A percentile compares a stretch with the other conserved stretches of the same genome.
Evolutionary conservation across 2,888 invertebrate genomes (phyloP).

Genomic region (Drosophila differens): DNA sequence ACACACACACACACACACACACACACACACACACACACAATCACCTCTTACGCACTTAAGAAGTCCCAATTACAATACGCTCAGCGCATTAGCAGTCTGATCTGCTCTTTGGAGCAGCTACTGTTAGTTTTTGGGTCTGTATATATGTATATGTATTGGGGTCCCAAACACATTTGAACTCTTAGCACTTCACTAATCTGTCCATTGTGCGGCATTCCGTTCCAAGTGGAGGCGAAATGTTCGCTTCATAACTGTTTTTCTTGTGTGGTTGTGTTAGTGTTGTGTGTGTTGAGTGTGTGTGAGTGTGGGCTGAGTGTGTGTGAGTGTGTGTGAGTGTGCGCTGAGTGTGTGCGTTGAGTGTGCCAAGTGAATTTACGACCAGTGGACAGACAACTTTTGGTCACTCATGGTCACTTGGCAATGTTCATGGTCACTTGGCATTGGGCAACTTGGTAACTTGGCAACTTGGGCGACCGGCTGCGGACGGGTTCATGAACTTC

Average conservation of each 20-base stretch:
- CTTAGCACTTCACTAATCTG: conserved; percentile 80
- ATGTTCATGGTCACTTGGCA: conserved; percentile 72
- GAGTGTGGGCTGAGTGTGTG: not conserved
- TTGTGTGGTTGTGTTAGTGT: conserved; percentile 2
- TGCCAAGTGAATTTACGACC: conserved; percentile 71
- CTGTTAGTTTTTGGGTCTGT: conserved; percentile 14
- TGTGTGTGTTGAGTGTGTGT: not conserved
- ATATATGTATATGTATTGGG: not conserved
- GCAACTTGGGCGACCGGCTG: not conserved
- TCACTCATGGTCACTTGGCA: conserved; percentile 69
- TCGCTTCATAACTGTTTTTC: conserved; percentile 66
- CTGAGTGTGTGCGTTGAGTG: conserved; percentile 30
- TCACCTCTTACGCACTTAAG: conserved; percentile 44
- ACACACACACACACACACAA: conserved; percentile 1
- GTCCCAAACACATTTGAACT: conserved; percentile 69
- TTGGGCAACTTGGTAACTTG: conserved; percentile 12
- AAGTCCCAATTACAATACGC: conserved; percentile 36
- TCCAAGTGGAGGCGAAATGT: conserved; percentile 41
- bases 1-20: conserved; percentile 1
- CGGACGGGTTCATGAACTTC: conserved; percentile 68
- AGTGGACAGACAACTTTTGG: conserved; percentile 72
- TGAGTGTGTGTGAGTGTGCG: conserved; percentile 20
- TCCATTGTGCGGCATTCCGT: conserved; percentile 74
- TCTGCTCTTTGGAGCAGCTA: conserved; percentile 6
- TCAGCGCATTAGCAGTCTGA: conserved; percentile 43